Base-by-base conservation (phyloP, 2,797 vertebrate species). In the Lacerta viridis region DNA sequence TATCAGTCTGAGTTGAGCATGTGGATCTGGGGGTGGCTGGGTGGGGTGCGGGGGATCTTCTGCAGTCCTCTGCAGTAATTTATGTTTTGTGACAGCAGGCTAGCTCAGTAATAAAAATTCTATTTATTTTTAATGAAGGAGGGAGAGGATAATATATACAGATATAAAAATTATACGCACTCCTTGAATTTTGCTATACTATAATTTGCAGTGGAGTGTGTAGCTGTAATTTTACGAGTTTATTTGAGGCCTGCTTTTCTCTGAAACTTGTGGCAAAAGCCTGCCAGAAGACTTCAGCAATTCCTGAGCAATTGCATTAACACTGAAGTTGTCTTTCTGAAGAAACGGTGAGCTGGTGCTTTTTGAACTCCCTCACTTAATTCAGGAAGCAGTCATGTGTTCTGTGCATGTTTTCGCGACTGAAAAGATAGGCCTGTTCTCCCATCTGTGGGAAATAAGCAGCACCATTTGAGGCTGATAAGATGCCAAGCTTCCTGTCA, bases 71-170 rank as follows among this genome's bases (percentile, higher is more conserved):
- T n/a, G 71, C 76, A 86, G 88, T 86, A 0, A 71, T 87, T 90
- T 89, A 13, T n/a, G 1, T 66, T 94, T 86, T 39, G 80, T 81
- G 84, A 11, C 68, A 69, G 81, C 4, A 25, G 2, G 87, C 5
- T 75, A 80, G 6, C 20, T 82, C 18, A 72, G 64, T 83, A 88
- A 88, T 50, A 88, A 88, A 66, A 88, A 43, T 87, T 68, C 80
- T 86, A 82, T 82, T 85, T 83, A 83, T 89, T 86, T 94, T 83
- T 91, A 88, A 87, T 90, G 17, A 90, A 89, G 46, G 23, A n/a
- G 8, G 76, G 80, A 79, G 13, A 86, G 36, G 86, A 23, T 33
- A 83, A 27, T 50, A 79, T 3, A 46, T 33, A 77, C 46, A 83
- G 61, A 75, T 85, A 79, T 81, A 85, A 4, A 4, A 1, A 27